Evolutionary conservation across 2,888 invertebrate genomes (phyloP).

Genomic region (Epinotia demarniana): DNA sequence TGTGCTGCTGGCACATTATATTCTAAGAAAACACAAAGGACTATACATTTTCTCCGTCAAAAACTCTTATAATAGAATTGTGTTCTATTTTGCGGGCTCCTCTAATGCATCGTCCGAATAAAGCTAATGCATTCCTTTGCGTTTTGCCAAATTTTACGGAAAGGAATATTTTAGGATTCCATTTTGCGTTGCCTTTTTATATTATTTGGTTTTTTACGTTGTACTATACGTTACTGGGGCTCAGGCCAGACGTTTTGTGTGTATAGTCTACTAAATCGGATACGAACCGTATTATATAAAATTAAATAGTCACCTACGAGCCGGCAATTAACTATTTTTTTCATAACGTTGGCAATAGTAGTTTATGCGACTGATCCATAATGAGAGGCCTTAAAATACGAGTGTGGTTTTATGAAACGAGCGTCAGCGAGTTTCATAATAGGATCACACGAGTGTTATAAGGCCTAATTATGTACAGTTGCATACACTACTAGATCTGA

Average conservation of each 20-base stretch:
- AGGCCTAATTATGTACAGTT: no score
- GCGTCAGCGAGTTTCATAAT: no score
- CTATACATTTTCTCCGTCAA: slow-evolving; percentile 70
- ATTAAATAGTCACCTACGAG: no score
- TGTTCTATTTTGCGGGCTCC: slow-evolving; percentile 62
- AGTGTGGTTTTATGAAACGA: no score
- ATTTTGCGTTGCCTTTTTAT: neutral
- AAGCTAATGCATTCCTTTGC: slow-evolving; percentile 40
- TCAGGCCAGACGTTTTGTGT: neutral
- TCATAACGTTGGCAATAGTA: no score
- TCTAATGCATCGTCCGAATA: slow-evolving; percentile 45
- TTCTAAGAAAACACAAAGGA: slow-evolving; percentile 65
- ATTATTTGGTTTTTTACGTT: slow-evolving; percentile 2
- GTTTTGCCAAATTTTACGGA: slow-evolving; percentile 37
- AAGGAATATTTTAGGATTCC: slow-evolving; percentile 21
- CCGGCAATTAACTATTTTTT: no score
- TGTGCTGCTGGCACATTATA: slow-evolving; percentile 66
- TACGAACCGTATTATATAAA: no score
- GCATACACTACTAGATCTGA: no score
- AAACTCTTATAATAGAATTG: slow-evolving; percentile 76
- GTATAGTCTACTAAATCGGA: no score
- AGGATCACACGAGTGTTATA: no score
- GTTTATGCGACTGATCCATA: no score
- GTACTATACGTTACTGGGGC: neutral
- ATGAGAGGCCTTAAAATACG: no score